Conservation (phyloP, 1,140 invertebrate genomes). For the Lepidostoma basale region DNA sequence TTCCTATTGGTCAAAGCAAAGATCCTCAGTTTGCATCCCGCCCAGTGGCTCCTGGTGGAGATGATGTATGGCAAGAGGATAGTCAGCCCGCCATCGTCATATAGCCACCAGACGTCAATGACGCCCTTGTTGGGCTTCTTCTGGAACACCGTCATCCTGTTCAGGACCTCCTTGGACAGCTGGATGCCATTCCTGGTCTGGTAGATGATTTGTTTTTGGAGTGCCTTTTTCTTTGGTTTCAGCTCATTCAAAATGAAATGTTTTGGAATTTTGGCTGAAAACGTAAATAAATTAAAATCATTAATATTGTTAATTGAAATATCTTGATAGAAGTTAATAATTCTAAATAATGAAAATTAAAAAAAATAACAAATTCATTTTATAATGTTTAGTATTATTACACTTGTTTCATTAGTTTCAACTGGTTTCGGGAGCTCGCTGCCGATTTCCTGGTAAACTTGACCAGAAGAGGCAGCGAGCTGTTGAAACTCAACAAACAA, state of each 20-base stretch:
- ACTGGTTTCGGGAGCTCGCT: no score
- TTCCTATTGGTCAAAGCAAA: conserved; percentile 88
- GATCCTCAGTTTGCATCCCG: conserved; percentile 84
- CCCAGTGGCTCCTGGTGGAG: conserved; percentile 82
- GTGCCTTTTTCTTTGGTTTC: conserved; percentile 56
- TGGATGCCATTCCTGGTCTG: conserved; percentile 60
- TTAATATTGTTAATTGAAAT: no score
- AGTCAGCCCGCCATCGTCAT: conserved; percentile 94
- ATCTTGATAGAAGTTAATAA: no score
- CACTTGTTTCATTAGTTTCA: no score
- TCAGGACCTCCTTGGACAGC: conserved; percentile 66
- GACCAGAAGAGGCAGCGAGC: no score
- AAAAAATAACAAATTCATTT: no score
- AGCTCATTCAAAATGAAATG: conserved; percentile 40
- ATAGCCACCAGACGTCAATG: conserved; percentile 97
- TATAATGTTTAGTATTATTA: no score
- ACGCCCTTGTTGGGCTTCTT: conserved; percentile 69
- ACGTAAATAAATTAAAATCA: not conserved
- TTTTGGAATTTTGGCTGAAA: conserved; percentile 18
- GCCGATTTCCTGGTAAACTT: no score
- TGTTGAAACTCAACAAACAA: no score
- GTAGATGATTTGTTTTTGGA: conserved; percentile 59
- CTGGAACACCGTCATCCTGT: conserved; percentile 74
- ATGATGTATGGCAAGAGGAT: conserved; percentile 93
- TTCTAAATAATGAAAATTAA: no score